Percentiles rank a stretch among this genome's conserved stretches.
Conservation (phyloP, 2,888 invertebrate genomes). For the Embidobia sp. region DNA sequence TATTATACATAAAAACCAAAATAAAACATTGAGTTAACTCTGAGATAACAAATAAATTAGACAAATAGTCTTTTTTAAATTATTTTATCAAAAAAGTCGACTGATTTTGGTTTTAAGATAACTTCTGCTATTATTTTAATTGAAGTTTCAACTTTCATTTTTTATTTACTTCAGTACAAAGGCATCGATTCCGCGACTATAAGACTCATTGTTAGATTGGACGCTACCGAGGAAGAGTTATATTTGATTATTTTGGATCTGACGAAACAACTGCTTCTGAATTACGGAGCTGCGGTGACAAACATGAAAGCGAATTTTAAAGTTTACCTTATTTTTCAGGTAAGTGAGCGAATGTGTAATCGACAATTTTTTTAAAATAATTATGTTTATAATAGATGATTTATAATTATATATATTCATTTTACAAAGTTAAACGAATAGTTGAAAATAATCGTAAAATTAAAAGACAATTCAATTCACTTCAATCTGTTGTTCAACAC, state of each 20-base stretch:
- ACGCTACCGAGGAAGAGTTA: slow-evolving; percentile 29
- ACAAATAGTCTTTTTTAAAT: too few relatives aligned
- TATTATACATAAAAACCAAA: too few relatives aligned
- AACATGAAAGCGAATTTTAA: not conserved
- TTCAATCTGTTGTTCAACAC: not conserved
- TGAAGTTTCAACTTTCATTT: too few relatives aligned
- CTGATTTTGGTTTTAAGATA: too few relatives aligned
- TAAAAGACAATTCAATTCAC: not conserved
- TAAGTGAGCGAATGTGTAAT: too few relatives aligned
- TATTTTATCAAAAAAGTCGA: too few relatives aligned
- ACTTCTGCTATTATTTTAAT: too few relatives aligned
- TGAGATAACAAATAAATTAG: too few relatives aligned
- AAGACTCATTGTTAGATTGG: slow-evolving; percentile 3
- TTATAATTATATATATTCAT: too few relatives aligned
- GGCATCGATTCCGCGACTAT: not conserved
- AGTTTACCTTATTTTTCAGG: slow-evolving; percentile 27
- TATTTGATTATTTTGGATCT: slow-evolving; percentile 18
- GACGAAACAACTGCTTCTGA: slow-evolving; percentile 8
- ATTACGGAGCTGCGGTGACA: slow-evolving; percentile 1
- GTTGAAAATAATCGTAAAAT: not conserved
- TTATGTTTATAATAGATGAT: too few relatives aligned
- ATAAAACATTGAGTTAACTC: too few relatives aligned
- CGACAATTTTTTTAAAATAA: too few relatives aligned
- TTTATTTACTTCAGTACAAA: slow-evolving; percentile 24
- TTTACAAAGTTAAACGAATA: not conserved